A percentile compares a stretch with the other conserved stretches of the same genome.
Evolutionary conservation across 1,140 invertebrate genomes (phyloP).

Genomic region (Hyles vespertilio): DNA sequence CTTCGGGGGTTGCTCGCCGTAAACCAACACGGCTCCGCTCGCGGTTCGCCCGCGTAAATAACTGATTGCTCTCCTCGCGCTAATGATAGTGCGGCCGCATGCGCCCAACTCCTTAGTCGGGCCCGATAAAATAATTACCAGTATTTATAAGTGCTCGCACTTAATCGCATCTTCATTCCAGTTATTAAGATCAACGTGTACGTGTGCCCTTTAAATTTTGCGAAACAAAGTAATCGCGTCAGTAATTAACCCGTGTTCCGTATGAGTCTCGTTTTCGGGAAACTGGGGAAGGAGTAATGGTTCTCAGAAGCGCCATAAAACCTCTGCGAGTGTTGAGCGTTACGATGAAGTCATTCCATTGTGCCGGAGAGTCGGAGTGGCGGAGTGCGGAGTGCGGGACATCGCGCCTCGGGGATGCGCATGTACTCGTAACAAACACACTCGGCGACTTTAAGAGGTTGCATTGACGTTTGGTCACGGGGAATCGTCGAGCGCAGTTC

Average conservation of each 20-base stretch:
- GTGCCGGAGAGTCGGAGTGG: slow-evolving; percentile 41
- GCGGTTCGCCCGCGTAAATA: slow-evolving; percentile 54
- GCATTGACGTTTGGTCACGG: slow-evolving; percentile 74
- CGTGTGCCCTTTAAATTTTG: too few relatives aligned
- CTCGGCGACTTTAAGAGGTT: slow-evolving; percentile 36
- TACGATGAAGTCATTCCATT: slow-evolving; percentile 70
- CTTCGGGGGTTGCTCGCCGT: slow-evolving; percentile 68
- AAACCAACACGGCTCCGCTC: slow-evolving; percentile 62
- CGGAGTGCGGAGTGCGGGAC: slow-evolving; percentile 40
- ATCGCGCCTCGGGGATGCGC: slow-evolving; percentile 42
- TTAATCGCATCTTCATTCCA: slow-evolving; percentile 36
- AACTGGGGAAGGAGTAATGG: background rate
- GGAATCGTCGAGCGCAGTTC: slow-evolving; percentile 42
- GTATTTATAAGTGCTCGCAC: slow-evolving; percentile 55
- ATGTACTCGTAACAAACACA: slow-evolving; percentile 24
- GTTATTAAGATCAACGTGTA: too few relatives aligned
- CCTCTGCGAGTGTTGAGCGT: slow-evolving; percentile 26
- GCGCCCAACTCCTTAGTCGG: slow-evolving; percentile 38
- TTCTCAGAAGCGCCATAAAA: slow-evolving; percentile 44
- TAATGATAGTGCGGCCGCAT: slow-evolving; percentile 65
- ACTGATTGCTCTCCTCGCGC: slow-evolving; percentile 65
- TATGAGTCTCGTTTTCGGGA: too few relatives aligned
- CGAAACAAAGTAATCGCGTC: background rate
- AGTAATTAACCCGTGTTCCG: slow-evolving; percentile 16
- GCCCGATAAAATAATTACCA: slow-evolving; percentile 59